These are phyloP conservation scores for Papilio aristodemus DNA, from an alignment of 1,140 invertebrate genomes.

Conservation along the genomic window DNA sequence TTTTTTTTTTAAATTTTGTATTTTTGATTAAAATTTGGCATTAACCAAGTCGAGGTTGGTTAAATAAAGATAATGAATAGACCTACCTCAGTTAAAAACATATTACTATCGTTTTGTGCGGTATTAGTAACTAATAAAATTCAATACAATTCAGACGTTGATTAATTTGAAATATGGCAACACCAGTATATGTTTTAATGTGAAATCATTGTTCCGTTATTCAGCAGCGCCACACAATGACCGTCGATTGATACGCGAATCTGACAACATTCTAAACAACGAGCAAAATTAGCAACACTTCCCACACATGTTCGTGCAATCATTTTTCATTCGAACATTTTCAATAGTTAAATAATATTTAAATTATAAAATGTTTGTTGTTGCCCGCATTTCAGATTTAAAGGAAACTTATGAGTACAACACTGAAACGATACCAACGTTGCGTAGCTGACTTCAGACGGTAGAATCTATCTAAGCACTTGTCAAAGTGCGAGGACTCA, in stretches of 20 bases:
- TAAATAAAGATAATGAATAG: background rate
- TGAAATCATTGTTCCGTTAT: background rate
- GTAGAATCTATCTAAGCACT: no score
- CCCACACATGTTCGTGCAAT: background rate
- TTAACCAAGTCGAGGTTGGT: background rate
- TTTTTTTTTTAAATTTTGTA: no score
- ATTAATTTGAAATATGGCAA: constrained; percentile 5
- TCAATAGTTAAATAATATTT: background rate
- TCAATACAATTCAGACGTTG: background rate
- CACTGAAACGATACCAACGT: no score
- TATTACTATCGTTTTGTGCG: background rate
- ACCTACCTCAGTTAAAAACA: background rate
- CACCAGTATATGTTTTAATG: background rate
- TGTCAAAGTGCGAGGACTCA: no score
- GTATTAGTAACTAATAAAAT: background rate
- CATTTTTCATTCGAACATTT: constrained; percentile 1
- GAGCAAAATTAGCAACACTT: background rate
- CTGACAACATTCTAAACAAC: background rate
- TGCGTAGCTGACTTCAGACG: no score
- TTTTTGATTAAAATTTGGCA: no score
- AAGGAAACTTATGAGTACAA: no score
- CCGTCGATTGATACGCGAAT: background rate
- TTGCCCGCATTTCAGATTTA: no score
- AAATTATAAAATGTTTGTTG: constrained; percentile 3
- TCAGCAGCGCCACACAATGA: background rate